Percentiles rank a stretch among this genome's conserved stretches.
Conservation (phyloP, 2,113 vertebrate species). For the Boleophthalmus pectinirostris region DNA sequence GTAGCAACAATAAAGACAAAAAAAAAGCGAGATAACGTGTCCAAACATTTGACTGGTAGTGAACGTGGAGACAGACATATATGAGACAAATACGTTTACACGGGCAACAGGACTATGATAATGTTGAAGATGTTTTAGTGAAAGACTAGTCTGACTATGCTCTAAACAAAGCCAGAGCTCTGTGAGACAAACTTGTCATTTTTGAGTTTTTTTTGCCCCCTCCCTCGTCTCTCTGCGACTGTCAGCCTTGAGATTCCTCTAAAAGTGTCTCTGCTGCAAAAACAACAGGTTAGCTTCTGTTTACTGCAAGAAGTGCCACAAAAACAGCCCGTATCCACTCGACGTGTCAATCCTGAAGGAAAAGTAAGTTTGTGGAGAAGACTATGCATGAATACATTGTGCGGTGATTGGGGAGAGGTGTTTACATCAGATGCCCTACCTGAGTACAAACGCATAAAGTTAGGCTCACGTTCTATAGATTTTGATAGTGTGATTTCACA, state of each 20-base stretch:
- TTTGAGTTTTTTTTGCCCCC: background rate
- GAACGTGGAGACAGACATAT: too few relatives aligned
- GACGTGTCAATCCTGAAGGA: background rate
- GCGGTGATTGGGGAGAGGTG: background rate
- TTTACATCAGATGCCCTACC: background rate
- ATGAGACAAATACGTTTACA: too few relatives aligned
- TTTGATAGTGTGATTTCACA: background rate
- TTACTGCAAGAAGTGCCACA: background rate
- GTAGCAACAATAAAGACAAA: too few relatives aligned
- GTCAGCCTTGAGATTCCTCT: conserved; percentile 54
- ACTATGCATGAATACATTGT: background rate
- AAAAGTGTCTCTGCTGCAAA: conserved; percentile 27
- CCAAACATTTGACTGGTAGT: too few relatives aligned
- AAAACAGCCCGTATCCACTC: background rate
- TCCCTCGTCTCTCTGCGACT: background rate
- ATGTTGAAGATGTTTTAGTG: too few relatives aligned
- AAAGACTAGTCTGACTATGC: too few relatives aligned
- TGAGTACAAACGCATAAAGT: background rate
- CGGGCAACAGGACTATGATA: too few relatives aligned
- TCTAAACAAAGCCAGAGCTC: too few relatives aligned
- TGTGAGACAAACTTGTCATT: background rate
- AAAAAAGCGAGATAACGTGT: too few relatives aligned
- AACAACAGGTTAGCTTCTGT: conserved; percentile 34
- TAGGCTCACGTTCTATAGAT: background rate
- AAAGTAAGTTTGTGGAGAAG: background rate